Conservation (phyloP, 2,797 vertebrate genomes). For the Buphagus erythrorhynchus region DNA sequence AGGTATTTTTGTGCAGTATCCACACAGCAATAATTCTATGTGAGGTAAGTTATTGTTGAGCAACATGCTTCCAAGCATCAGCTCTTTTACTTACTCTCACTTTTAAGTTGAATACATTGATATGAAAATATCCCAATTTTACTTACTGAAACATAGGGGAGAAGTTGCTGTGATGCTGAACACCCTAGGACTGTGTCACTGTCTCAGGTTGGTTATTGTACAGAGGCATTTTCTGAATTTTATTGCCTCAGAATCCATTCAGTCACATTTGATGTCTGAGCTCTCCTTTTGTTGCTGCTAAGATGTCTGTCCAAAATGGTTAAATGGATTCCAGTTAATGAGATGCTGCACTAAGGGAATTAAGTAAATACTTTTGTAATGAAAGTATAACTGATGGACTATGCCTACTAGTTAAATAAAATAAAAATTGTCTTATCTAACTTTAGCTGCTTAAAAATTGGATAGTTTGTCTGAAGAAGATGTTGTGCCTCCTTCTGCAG, state of each 20-base stretch:
- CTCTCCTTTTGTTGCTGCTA: background rate
- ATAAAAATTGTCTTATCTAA: background rate
- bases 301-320: background rate
- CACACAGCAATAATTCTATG: background rate
- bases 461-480: background rate
- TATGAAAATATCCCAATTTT: background rate
- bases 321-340: background rate
- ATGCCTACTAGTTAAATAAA: background rate
- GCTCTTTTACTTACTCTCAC: background rate
- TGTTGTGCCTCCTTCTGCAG: background rate
- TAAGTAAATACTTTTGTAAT: background rate
- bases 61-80: background rate
- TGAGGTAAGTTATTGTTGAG: background rate
- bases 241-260: background rate
- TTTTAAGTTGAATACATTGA: background rate
- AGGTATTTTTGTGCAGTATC: background rate
- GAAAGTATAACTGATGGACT: background rate
- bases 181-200: no score
- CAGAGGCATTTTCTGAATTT: background rate
- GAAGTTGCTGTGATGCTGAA: background rate
- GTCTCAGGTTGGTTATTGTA: background rate
- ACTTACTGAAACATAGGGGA: background rate
- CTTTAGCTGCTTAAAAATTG: background rate
- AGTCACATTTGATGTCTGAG: background rate
- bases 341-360: background rate